phyloP scores from a whole-genome alignment of 2,888 invertebrate genomes.

The Petrolisthes cinctipes region DNA sequence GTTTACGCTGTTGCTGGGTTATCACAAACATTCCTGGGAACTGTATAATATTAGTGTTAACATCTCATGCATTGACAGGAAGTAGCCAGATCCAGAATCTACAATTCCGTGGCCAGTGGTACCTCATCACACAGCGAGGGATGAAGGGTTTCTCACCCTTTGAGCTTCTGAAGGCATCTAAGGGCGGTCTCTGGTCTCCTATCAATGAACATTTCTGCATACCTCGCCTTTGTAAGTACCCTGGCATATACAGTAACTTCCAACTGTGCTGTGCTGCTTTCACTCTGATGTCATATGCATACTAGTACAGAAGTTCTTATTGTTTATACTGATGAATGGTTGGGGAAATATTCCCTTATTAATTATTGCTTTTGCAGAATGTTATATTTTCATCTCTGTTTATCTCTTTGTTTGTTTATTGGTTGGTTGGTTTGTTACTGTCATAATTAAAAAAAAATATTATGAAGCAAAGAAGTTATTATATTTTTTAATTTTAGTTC shows the following conservation, averaged over 20 bases:
- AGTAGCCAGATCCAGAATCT: constrained; percentile 74
- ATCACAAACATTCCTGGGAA: no score
- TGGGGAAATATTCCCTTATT: not conserved
- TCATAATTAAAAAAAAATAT: no score
- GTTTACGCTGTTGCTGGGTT: no score
- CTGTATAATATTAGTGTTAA: no score
- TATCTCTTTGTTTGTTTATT: no score
- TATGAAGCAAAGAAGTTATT: no score
- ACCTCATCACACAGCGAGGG: constrained; percentile 73
- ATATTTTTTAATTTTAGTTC: no score
- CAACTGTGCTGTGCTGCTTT: not conserved
- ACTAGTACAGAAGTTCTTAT: no score
- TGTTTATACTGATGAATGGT: not conserved
- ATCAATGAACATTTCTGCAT: constrained; percentile 72
- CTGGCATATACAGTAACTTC: not conserved
- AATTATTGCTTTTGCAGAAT: no score
- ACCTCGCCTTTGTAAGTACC: constrained; percentile 69
- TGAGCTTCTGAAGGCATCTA: constrained; percentile 70
- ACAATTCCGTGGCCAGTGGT: constrained; percentile 74
- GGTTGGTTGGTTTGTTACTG: not conserved
- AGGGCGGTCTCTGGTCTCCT: constrained; percentile 68
- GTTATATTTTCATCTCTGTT: no score
- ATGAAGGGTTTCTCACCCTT: constrained; percentile 73
- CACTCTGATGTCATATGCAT: no score
- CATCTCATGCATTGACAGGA: constrained; percentile 63